Conservation (phyloP, 2,888 invertebrate species). For the Punctoribates punctum region DNA sequence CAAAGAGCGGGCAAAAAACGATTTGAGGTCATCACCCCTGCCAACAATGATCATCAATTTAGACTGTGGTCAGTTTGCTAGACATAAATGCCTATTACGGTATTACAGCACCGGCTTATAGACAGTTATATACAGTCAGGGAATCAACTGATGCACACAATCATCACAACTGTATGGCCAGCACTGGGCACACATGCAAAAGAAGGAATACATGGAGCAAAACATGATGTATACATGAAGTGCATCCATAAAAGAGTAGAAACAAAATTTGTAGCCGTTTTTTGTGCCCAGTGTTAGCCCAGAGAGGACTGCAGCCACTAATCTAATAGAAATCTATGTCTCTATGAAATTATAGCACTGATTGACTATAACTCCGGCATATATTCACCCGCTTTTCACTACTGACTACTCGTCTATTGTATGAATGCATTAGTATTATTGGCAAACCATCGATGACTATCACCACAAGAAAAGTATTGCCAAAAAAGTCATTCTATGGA, state of each 20-base stretch:
- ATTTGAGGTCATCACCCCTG: conserved; percentile 34
- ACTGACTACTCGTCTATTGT: conserved; percentile 4
- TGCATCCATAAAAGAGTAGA: conserved; percentile 36
- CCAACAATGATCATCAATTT: conserved; percentile 29
- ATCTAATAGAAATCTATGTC: conserved; percentile 30
- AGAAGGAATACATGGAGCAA: conserved; percentile 26
- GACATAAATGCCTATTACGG: conserved; percentile 32
- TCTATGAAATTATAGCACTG: conserved; percentile 17
- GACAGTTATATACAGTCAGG: neutral
- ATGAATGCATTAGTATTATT: conserved; percentile 34
- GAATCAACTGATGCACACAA: conserved; percentile 22
- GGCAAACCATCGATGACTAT: conserved; percentile 5
- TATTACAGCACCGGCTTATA: neutral
- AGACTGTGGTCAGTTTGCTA: conserved; percentile 27
- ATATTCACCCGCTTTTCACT: neutral
- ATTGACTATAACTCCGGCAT: conserved; percentile 1
- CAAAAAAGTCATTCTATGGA: no score
- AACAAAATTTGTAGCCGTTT: neutral
- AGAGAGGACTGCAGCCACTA: neutral
- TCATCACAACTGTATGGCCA: neutral
- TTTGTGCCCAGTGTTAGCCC: neutral
- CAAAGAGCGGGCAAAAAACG: conserved; percentile 15
- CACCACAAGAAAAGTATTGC: no score
- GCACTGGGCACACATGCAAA: conserved; percentile 12
- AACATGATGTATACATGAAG: conserved; percentile 35